A percentile compares a stretch with the other conserved stretches of the same genome.
These are phyloP conservation scores for Psilopsiagon aurifrons DNA, from an alignment of 2,113 vertebrate species.

Conservation along the genomic window DNA sequence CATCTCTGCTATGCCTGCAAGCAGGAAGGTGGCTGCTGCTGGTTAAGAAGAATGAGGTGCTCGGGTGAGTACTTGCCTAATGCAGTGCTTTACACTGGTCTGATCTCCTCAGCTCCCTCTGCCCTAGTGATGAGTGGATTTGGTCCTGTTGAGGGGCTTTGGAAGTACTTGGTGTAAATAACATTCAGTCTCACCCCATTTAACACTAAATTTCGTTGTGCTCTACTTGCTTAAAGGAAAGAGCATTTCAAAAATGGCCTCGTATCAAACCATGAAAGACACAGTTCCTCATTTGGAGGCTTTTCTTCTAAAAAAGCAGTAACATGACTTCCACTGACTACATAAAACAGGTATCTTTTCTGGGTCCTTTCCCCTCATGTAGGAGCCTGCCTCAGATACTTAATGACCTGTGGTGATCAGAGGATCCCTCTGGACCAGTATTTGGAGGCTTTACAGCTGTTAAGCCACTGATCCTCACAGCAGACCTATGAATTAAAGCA, in stretches of 20 bases:
- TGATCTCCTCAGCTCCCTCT: fast-evolving
- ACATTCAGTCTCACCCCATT: not conserved
- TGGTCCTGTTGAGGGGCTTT: not conserved
- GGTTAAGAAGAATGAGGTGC: not conserved
- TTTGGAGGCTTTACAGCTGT: not conserved
- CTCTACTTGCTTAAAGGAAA: not conserved
- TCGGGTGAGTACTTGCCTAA: not conserved
- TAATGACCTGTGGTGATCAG: not conserved
- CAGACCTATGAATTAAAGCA: not conserved
- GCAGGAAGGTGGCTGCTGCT: not conserved
- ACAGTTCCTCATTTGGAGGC: not conserved
- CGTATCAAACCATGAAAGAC: not conserved
- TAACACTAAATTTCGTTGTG: not conserved
- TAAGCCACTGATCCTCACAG: not conserved
- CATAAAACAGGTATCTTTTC: not conserved
- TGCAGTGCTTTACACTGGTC: not conserved
- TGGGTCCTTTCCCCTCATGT: not conserved
- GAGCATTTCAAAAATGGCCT: not conserved
- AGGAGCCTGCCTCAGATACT: not conserved
- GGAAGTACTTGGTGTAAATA: not conserved
- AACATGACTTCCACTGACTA: not conserved
- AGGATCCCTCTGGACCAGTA: not conserved
- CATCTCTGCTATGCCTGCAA: not conserved
- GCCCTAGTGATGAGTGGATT: not conserved
- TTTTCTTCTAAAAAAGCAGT: not conserved